Evolutionary conservation across 1,140 invertebrate genomes (phyloP).

Genomic region (Diachasmimorpha longicaudata): DNA sequence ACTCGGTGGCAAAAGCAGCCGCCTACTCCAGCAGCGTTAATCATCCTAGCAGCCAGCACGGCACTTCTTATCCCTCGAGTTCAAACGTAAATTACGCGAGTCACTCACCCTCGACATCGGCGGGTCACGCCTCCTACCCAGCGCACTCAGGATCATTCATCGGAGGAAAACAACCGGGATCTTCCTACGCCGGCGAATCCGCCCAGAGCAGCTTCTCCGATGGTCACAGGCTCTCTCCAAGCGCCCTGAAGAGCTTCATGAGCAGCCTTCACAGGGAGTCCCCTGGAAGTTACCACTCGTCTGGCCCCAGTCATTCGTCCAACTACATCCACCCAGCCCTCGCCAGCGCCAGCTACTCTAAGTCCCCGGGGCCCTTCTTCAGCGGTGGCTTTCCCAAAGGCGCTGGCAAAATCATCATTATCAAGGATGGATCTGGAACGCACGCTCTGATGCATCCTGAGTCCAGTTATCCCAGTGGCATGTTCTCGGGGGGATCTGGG

Average conservation of each 20-base stretch:
- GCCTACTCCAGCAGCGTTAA: background rate
- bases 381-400: slow-evolving; percentile 30
- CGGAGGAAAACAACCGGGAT: background rate
- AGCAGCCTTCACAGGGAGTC: background rate
- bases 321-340: slow-evolving; percentile 11
- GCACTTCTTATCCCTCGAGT: background rate
- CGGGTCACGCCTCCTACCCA: background rate
- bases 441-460: slow-evolving; percentile 28
- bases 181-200: background rate
- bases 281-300: slow-evolving; percentile 15
- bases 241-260: background rate
- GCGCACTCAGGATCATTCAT: background rate
- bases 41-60: background rate
- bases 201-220: background rate
- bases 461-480: slow-evolving; percentile 15
- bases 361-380: slow-evolving; percentile 29
- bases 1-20: background rate
- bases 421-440: slow-evolving; percentile 33
- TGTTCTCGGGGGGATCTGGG: slow-evolving; percentile 21
- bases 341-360: slow-evolving; percentile 23
- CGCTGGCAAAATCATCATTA: slow-evolving; percentile 30
- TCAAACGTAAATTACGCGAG: background rate
- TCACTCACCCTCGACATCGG: background rate
- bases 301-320: background rate
- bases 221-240: background rate